A percentile compares a stretch with the other conserved stretches of the same genome.
These are phyloP conservation scores for Scylla paramamosain DNA, from an alignment of 1,140 invertebrate genomes.

Conservation along the genomic window DNA sequence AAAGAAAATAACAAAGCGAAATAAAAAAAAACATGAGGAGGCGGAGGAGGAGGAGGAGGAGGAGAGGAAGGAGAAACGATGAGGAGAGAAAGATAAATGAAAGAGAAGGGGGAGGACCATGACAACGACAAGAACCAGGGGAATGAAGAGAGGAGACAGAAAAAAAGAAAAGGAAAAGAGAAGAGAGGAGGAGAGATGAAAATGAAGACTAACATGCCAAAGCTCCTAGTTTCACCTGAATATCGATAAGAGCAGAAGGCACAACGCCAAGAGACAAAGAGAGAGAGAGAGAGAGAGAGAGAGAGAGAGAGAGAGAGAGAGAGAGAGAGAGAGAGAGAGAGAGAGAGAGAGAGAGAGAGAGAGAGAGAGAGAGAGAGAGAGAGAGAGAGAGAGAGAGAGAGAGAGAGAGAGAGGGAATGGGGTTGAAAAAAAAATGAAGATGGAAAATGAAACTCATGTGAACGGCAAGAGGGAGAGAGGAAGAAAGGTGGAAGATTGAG, in stretches of 20 bases:
- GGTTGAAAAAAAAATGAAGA: background rate
- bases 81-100: background rate
- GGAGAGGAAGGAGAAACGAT: background rate
- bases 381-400: background rate
- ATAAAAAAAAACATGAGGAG: background rate
- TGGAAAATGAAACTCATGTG: background rate
- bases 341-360: background rate
- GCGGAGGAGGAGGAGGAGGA: slow-evolving; percentile 26
- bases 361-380: background rate
- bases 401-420: background rate
- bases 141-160: background rate
- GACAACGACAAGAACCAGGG: background rate
- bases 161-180: slow-evolving; percentile 1
- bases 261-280: background rate
- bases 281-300: slow-evolving; percentile 37
- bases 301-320: slow-evolving; percentile 38
- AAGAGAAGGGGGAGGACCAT: no score
- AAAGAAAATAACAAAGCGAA: background rate
- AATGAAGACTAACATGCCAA: background rate
- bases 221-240: background rate
- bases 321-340: slow-evolving; percentile 38
- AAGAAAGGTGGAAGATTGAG: background rate
- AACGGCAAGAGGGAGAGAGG: background rate
- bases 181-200: background rate
- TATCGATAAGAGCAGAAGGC: background rate